Conservation (phyloP, 2,797 vertebrate genomes). For the Aldrovandia affinis region DNA sequence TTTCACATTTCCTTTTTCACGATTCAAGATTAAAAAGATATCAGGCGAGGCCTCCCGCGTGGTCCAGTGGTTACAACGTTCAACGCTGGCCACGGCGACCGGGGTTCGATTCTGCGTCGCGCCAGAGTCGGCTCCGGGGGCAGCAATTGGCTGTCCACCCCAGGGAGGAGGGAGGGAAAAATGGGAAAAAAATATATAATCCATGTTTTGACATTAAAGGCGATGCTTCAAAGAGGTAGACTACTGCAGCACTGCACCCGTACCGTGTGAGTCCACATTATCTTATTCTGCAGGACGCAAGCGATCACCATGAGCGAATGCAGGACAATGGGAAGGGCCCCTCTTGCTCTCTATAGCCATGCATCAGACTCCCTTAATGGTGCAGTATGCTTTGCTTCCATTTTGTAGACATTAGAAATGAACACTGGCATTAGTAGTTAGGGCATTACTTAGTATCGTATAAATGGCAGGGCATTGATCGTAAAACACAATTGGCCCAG, state of each 20-base stretch:
- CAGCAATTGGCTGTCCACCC: too few relatives aligned
- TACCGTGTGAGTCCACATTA: not conserved
- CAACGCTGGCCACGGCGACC: too few relatives aligned
- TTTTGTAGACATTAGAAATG: not conserved
- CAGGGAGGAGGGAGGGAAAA: too few relatives aligned
- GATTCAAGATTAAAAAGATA: not conserved
- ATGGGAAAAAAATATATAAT: too few relatives aligned
- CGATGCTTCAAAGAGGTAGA: slow-evolving; percentile 9
- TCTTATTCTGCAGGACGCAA: not conserved
- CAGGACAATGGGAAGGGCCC: not conserved
- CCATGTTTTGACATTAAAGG: slow-evolving; percentile 15
- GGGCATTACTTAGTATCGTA: not conserved
- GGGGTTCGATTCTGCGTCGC: not conserved
- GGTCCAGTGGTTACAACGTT: too few relatives aligned
- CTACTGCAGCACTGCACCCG: not conserved
- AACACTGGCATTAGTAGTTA: not conserved
- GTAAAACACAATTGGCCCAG: not conserved
- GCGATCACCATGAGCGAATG: not conserved
- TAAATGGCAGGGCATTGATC: not conserved
- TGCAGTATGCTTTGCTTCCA: not conserved
- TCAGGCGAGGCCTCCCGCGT: too few relatives aligned
- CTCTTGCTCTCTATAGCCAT: not conserved
- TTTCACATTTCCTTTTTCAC: slow-evolving; percentile 5
- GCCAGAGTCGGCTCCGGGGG: too few relatives aligned
- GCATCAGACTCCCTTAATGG: not conserved